Conservation (phyloP, 1,140 invertebrate species). For the Ladona fulva region DNA sequence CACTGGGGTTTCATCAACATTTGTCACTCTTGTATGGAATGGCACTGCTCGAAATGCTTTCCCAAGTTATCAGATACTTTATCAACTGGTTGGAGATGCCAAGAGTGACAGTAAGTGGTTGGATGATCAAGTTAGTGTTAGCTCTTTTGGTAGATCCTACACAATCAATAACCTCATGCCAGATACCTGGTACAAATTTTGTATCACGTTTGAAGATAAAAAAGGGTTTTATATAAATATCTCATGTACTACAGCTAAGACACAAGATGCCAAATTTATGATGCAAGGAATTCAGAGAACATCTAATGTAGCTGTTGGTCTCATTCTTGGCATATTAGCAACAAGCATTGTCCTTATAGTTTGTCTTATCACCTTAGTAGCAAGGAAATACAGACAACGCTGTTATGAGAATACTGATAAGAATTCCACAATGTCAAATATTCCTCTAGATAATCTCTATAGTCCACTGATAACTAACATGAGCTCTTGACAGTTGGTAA, state of each 20-base stretch:
- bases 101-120: background rate
- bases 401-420: background rate
- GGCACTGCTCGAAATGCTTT: slow-evolving; percentile 10
- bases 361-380: background rate
- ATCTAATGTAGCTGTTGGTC: background rate
- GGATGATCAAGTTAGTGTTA: background rate
- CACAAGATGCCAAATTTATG: slow-evolving; percentile 11
- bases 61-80: slow-evolving; percentile 11
- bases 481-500: slow-evolving; percentile 1
- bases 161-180: background rate
- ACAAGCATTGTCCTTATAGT: background rate
- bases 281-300: slow-evolving; percentile 10
- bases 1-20: slow-evolving; percentile 11
- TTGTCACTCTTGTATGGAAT: slow-evolving; percentile 14
- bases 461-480: slow-evolving; percentile 6
- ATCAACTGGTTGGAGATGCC: background rate
- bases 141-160: slow-evolving; percentile 11
- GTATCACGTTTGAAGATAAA: slow-evolving; percentile 15
- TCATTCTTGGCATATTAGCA: background rate
- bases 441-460: slow-evolving; percentile 12
- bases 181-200: slow-evolving; percentile 4
- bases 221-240: slow-evolving; percentile 13
- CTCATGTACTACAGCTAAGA: slow-evolving; percentile 2
- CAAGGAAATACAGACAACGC: background rate
- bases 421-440: background rate